Base-by-base conservation (phyloP, 1,140 invertebrate genomes). In the Leptinotarsa texana region DNA sequence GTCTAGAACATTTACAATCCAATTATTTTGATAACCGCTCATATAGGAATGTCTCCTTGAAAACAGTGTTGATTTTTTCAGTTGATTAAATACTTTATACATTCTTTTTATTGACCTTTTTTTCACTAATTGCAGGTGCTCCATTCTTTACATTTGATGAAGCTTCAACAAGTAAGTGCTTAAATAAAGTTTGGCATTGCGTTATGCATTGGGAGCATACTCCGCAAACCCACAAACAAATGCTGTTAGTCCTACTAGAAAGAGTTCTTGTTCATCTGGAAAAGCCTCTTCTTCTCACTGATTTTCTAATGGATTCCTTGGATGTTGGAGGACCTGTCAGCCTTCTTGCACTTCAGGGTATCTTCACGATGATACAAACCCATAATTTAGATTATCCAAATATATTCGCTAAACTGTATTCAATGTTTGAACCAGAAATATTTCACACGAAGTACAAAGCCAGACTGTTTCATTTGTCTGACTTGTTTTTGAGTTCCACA, bases 341-440 rank as follows among this genome's bases (percentile, higher is more conserved):
- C 82, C 87, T 99, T 77, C 87, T 99, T 57, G 95, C 96, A 13
- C 86, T 99, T n/a, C 96, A 98, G 86, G 96, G 96, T 24, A 90
- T 99, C 17, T 96, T 97, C 83, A 91, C 93, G 62, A 87, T 99
- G 49, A 96, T 99, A 74, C 92, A 94, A 71, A 92, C 94, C 76
- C 92, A 98, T 84, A 98, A 99, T 86, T 90, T 99, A 85, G 94
- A 98, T 83, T 98, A 98, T 86, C 96, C 97, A 4, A 93, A 98
- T 85, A 96, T 99, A 82, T 99, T 96, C 84, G 91, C 91, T 69
- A 96, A 98, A 83, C 87, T 99, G 4, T 99, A 99, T 86, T 92
- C 92, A 1, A 92, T 99, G 90, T 93, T 98, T 80, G 92, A 94
- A 80, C 93, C 95, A 0, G 92, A 93, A 78, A 93, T 98, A 75